Conservation (phyloP, 1,140 invertebrate species). For the Cheumatopsyche charites region DNA sequence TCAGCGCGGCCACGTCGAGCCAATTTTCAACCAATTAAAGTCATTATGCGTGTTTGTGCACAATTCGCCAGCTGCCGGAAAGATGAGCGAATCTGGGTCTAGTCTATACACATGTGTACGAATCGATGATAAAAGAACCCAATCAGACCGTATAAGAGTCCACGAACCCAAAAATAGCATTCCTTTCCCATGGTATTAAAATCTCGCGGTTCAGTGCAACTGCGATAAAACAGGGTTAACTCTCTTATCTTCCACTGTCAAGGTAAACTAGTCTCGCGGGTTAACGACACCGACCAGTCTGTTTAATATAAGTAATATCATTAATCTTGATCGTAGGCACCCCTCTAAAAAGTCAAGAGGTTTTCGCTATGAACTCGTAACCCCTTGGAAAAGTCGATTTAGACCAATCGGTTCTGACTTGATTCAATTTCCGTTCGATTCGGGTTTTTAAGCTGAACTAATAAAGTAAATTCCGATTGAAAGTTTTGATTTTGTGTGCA, state of each 20-base stretch:
- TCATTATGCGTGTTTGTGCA: neutral
- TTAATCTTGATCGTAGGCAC: neutral
- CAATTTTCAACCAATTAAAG: constrained; percentile 7
- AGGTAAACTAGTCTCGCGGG: constrained; percentile 20
- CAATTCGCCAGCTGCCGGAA: constrained; percentile 4
- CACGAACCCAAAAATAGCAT: too few relatives aligned
- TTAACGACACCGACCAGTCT: constrained; percentile 15
- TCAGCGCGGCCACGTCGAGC: neutral
- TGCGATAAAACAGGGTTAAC: too few relatives aligned
- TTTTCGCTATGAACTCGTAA: neutral
- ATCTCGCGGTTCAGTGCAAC: too few relatives aligned
- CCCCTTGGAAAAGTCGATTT: neutral
- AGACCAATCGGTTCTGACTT: neutral
- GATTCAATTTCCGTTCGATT: too few relatives aligned
- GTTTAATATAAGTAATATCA: constrained; percentile 6
- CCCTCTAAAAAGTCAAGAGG: neutral
- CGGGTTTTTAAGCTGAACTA: too few relatives aligned
- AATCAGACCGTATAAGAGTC: too few relatives aligned
- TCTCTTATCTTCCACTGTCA: neutral
- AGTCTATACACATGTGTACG: neutral
- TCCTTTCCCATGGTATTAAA: too few relatives aligned
- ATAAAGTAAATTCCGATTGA: too few relatives aligned
- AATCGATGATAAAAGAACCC: too few relatives aligned
- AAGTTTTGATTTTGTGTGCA: too few relatives aligned
- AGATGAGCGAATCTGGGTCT: neutral